Conservation (phyloP, 1,140 invertebrate species). For the Cydia strobilella region DNA sequence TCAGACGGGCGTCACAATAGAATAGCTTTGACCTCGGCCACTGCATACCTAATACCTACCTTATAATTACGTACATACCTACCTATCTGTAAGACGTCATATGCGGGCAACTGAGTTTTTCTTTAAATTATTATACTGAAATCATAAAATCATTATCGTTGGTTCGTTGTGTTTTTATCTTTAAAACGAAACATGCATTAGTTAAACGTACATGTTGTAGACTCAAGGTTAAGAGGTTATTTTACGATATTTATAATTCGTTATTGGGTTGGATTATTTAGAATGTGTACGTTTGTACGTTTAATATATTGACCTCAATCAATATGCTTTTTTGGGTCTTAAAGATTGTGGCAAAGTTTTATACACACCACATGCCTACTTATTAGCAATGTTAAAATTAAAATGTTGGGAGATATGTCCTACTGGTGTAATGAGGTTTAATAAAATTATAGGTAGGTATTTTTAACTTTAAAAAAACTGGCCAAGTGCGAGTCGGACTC, state of each 20-base stretch:
- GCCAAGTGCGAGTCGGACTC: too few relatives aligned
- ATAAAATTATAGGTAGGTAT: too few relatives aligned
- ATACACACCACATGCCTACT: too few relatives aligned
- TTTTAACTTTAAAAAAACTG: too few relatives aligned
- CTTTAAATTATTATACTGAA: conserved; percentile 4
- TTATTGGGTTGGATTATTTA: not conserved
- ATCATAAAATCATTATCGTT: conserved; percentile 14
- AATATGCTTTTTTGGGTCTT: too few relatives aligned
- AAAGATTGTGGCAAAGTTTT: too few relatives aligned
- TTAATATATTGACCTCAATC: too few relatives aligned
- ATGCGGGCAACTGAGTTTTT: not conserved
- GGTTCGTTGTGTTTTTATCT: conserved; percentile 12
- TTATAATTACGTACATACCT: conserved; percentile 42
- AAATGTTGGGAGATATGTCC: too few relatives aligned
- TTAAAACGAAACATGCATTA: conserved; percentile 6
- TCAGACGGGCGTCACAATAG: conserved; percentile 55
- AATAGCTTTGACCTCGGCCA: conserved; percentile 68
- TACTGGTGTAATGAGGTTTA: too few relatives aligned
- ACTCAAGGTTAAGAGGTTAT: not conserved
- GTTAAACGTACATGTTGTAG: not conserved
- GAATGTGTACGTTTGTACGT: too few relatives aligned
- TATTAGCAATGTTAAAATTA: too few relatives aligned
- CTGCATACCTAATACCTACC: conserved; percentile 43
- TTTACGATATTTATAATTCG: conserved; percentile 6
- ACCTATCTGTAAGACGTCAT: conserved; percentile 38